phyloP scores from a whole-genome alignment of 1,140 invertebrate genomes.

The Drosophila persimilis region DNA sequence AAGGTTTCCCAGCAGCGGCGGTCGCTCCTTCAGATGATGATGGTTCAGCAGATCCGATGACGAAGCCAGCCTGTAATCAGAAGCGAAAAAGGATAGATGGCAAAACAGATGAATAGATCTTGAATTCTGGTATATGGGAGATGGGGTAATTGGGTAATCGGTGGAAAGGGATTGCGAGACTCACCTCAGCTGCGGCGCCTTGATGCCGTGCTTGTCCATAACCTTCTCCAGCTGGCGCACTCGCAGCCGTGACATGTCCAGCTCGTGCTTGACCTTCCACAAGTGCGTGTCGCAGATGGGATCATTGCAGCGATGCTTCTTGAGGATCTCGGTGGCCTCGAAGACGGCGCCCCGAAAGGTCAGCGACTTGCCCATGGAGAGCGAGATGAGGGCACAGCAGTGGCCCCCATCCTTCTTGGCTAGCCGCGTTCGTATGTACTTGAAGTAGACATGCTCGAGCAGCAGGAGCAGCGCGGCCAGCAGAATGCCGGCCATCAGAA shows the following conservation, averaged over 20 bases:
- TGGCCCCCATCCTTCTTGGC: slow-evolving; percentile 94
- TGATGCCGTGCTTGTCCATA: slow-evolving; percentile 91
- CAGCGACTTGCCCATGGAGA: slow-evolving; percentile 92
- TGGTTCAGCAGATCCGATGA: slow-evolving; percentile 82
- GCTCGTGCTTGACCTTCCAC: slow-evolving; percentile 94
- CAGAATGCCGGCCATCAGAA: slow-evolving; percentile 96
- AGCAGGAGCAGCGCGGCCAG: slow-evolving; percentile 92
- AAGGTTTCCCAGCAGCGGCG: slow-evolving; percentile 78
- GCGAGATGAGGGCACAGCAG: slow-evolving; percentile 95
- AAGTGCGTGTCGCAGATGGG: slow-evolving; percentile 92
- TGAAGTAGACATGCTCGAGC: slow-evolving; percentile 97
- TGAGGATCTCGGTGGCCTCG: slow-evolving; percentile 87
- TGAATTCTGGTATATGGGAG: too few species aligned
- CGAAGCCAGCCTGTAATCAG: slow-evolving; percentile 72
- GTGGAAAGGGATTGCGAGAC: background rate
- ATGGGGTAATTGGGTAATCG: too few species aligned
- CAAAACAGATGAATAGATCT: background rate
- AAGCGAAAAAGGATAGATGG: background rate
- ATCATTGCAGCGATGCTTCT: slow-evolving; percentile 89
- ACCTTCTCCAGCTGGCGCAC: slow-evolving; percentile 93
- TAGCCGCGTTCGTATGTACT: slow-evolving; percentile 93
- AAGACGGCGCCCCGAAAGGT: slow-evolving; percentile 94
- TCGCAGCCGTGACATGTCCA: slow-evolving; percentile 92
- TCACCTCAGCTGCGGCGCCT: slow-evolving; percentile 86
- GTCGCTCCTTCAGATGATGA: slow-evolving; percentile 79